Evolutionary conservation across 2,113 vertebrate genomes (phyloP).

Genomic region (Microtus ochrogaster): DNA sequence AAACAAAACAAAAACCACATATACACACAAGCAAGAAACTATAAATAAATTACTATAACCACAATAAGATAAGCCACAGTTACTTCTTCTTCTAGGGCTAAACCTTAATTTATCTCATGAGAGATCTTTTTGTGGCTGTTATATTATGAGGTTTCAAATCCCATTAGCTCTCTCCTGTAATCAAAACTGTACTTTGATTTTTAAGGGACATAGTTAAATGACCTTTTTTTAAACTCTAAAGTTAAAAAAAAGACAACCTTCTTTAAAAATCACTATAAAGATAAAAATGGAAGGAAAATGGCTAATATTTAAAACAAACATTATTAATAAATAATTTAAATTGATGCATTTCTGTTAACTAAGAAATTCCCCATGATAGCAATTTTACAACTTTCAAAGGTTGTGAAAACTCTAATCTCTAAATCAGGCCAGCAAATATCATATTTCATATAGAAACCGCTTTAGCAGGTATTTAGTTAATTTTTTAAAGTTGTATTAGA

Average conservation of each 20-base stretch:
- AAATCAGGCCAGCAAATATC: constrained; percentile 39
- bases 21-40: background rate
- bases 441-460: background rate
- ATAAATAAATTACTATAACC: constrained; percentile 52
- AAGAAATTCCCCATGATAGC: constrained; percentile 32
- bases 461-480: constrained; percentile 46
- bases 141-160: constrained; percentile 54
- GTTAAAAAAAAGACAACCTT: constrained; percentile 25
- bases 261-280: constrained; percentile 53
- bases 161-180: constrained; percentile 22
- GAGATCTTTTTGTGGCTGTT: constrained; percentile 12
- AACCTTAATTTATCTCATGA: constrained; percentile 12
- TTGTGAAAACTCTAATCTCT: constrained; percentile 57
- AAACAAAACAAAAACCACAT: constrained; percentile 3
- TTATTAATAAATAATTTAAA: constrained; percentile 40
- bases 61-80: background rate
- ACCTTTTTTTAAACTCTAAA: background rate
- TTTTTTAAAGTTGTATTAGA: constrained; percentile 56
- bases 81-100: background rate
- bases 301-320: constrained; percentile 19
- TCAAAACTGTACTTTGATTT: constrained; percentile 46
- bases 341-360: constrained; percentile 54
- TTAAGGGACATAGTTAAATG: constrained; percentile 46
- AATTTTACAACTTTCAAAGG: constrained; percentile 48
- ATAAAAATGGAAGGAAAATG: constrained; percentile 55